phyloP scores from a whole-genome alignment of 1,140 invertebrate genomes.

The Camponotus floridanus region DNA sequence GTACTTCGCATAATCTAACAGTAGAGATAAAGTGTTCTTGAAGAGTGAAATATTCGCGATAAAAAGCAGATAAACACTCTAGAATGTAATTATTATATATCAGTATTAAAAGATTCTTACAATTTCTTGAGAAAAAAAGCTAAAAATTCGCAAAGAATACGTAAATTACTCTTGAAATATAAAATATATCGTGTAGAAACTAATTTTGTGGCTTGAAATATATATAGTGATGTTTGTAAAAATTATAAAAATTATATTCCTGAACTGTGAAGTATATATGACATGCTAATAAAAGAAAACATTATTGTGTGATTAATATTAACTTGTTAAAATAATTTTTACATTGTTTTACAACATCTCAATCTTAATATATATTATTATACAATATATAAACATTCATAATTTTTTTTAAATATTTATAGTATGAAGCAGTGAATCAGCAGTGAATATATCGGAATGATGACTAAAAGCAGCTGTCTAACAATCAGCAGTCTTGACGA shows the following conservation, averaged over 20 bases:
- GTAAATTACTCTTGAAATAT: neutral
- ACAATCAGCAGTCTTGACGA: too few relatives aligned
- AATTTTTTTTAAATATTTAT: neutral
- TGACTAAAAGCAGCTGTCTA: too few relatives aligned
- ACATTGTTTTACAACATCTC: too few relatives aligned
- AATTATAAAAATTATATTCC: neutral
- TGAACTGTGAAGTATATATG: neutral
- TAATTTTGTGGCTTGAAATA: neutral
- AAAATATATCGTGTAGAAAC: too few relatives aligned
- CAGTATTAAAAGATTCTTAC: neutral
- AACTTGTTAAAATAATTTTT: too few relatives aligned
- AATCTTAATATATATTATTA: too few relatives aligned
- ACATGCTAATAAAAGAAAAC: neutral
- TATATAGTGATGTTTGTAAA: neutral
- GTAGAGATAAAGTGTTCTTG: neutral
- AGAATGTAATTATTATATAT: neutral
- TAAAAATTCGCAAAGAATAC: neutral
- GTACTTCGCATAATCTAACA: neutral
- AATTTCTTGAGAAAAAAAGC: neutral
- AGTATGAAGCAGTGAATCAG: neutral
- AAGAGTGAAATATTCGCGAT: neutral
- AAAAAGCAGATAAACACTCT: neutral
- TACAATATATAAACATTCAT: conserved; percentile 6
- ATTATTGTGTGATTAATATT: neutral
- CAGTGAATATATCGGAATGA: neutral